Base-by-base conservation (phyloP, 2,888 invertebrate species). In the Dichetophora obliterata region DNA sequence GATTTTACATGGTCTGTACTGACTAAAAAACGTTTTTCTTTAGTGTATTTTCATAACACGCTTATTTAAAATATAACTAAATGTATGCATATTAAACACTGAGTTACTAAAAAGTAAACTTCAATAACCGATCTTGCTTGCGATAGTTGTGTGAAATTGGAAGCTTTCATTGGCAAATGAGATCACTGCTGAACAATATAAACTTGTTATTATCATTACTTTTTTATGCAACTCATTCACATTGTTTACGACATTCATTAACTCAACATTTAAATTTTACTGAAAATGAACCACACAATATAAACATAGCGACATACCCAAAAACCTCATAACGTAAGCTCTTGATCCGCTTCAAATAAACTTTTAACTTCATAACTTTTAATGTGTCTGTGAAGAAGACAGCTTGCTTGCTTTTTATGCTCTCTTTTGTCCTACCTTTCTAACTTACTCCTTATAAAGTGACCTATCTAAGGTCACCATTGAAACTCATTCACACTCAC, bases 381-480 rank as follows among this genome's bases (percentile, higher is more conserved):
- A 82, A 79, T 84, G 82, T 72, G 80, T 57, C 78, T 27, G 63
- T 63, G 63, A 19, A n/a, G 43, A 6, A 2, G 14, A 43, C 43
- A 31, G n/a, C 31, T 6, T 3, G 2, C 2, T 14, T 11, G 14
- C 43, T 54, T 54, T 54, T 54, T 54, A n/a, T 19, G n/a, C 6
- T 54, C n/a, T 54, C 54, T 22, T 54, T 54, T 54, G 54, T 43
- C 6, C 54, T 76, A 80, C 77, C 66, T 66, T 54, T 24, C 16
- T 24, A 16, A 24, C 16, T 14, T 22, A 54, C 70, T 54, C 70
- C 16, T 70, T 54, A 19, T 8, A 5, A 31, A 54, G 43, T 43
- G 19, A 24, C 54, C 50, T 27, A 54, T 31, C 78, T 80, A 77
- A 82, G 85, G 84, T 84, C 85, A 85, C 82, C n/a, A 43, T 11